Base-by-base conservation (phyloP, 2,797 vertebrate genomes). In the Mormyrus hasselquistii region DNA sequence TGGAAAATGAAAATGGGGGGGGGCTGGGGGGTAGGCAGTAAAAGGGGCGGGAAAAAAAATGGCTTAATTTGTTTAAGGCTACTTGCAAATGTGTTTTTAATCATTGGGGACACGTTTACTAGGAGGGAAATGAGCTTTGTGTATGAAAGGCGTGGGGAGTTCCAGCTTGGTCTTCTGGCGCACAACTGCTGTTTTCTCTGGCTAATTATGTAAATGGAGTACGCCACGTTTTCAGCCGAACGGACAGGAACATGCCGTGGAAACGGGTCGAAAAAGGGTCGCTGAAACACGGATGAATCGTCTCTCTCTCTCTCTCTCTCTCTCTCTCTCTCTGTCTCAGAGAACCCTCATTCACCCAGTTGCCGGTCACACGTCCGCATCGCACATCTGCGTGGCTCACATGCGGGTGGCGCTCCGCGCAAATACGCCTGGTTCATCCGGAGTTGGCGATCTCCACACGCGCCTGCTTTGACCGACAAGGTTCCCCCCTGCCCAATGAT, bases 11-110 rank as follows among this genome's bases (percentile, higher is more conserved):
- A 89, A 57, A 89, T 92, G 92, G 86, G 52, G 79, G 92, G 86
- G 38, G 29, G 0, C 22, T 22, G 6, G 6, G 29, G 89, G n/a
- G 50, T 19, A 16, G 59, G n/a, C 29, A 8, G 25, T 10, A 53
- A 38, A 38, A 55, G 34, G 49, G 29, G 44, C 91, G 93, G 86
- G 19, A 16, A 19, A 41, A 87, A 85, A 91, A 87, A 89, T 47
- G 79, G 79, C 88, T 94, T 94, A 91, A 95, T 95, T 94, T 94
- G 94, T 92, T 91, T 92, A 92, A 94, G 93, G 95, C 95, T 94
- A 93, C 93, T 92, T 90, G 93, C 90, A 93, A 95, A 94, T 90
- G 93, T 95, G 94, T 95, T 95, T 95, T 94, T 95, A 95, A 95
- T 96, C 95, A 95, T 93, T 93, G 94, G 93, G 91, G 92, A 62